Evolutionary conservation across 2,797 vertebrate genomes (phyloP).

Genomic region (Karalla daura): DNA sequence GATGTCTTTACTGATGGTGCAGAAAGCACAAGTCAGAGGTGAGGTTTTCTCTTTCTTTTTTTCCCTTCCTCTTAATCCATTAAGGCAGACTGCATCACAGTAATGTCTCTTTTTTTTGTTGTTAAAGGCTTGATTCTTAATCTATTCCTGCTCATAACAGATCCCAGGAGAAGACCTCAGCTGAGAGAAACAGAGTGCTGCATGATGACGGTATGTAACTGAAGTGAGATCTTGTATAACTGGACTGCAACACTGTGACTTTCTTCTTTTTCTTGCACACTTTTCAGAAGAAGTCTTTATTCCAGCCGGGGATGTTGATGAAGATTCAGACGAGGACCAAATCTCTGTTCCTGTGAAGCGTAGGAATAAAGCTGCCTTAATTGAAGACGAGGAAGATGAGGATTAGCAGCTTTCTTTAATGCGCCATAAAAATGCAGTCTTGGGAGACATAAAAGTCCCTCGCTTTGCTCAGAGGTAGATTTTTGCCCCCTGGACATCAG

Average conservation of each 20-base stretch:
- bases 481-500: conserved; percentile 13
- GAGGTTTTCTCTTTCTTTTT: neutral
- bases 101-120: conserved; percentile 8
- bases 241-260: neutral
- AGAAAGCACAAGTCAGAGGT: conserved; percentile 64
- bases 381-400: conserved; percentile 84
- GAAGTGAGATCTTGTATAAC: no score
- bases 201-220: conserved; percentile 71
- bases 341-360: conserved; percentile 75
- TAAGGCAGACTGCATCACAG: conserved; percentile 1
- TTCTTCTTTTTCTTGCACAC: conserved; percentile 8
- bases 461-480: conserved; percentile 8
- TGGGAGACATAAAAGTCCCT: conserved; percentile 12
- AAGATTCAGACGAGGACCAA: conserved; percentile 62
- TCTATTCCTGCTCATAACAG: conserved; percentile 50
- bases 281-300: conserved; percentile 54
- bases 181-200: conserved; percentile 83
- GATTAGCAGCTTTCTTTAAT: conserved; percentile 65
- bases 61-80: conserved; percentile 3
- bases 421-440: conserved; percentile 31
- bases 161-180: conserved; percentile 59
- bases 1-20: conserved; percentile 29
- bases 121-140: conserved; percentile 5
- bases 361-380: conserved; percentile 76
- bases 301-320: conserved; percentile 23